Evolutionary conservation across 2,888 invertebrate species (phyloP), one percentile per base, ranked within the genome.

Genomic region (Melanophora roralis): DNA sequence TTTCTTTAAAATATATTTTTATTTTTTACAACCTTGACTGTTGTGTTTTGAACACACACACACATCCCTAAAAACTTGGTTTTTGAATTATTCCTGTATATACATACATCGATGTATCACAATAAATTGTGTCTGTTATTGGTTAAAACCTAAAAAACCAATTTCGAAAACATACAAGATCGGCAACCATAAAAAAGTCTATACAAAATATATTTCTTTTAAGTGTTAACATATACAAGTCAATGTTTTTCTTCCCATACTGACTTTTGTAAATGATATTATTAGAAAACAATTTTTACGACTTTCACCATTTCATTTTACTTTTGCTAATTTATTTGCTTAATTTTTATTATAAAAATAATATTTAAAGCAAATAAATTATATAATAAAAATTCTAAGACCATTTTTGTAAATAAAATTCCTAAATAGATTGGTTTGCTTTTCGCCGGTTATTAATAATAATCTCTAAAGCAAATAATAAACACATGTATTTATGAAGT

Each of bases 1-100:
- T 92, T 95, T 85, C 94, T 95, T 85, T 95, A 94, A 84, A n/a
- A n/a, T n/a, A n/a, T 72, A 49, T 43, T n/a, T 43, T 32, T 12
- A 38, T 21, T 16, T 40, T 36, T 14, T 27, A 47, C 11, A 32
- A n/a, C 49, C 12, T 27, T 40, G 14, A 47, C 36, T 65, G 45
- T 73, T 73, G 45, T 55, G 45, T 32, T 62, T 34, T 45, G 27
- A 40, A 38, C 2, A 32, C 16, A 68, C 55, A 34, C 38, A 60
- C 16, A 68, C 55, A 34, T 32, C 55, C 67, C 51, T 40, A 21
- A 59, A 5, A 74, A 64, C 34, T 36, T 75, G 62, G 67, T 49
- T 67, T 19, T 72, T 67, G 57, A 72, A 55, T 68, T 76, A 67
- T 65, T 60, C 36, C 57, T 62, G 27, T 27, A 57, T 23, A 38